phyloP scores from a whole-genome alignment of 2,113 vertebrate species.

The Sisor rabdophorus region DNA sequence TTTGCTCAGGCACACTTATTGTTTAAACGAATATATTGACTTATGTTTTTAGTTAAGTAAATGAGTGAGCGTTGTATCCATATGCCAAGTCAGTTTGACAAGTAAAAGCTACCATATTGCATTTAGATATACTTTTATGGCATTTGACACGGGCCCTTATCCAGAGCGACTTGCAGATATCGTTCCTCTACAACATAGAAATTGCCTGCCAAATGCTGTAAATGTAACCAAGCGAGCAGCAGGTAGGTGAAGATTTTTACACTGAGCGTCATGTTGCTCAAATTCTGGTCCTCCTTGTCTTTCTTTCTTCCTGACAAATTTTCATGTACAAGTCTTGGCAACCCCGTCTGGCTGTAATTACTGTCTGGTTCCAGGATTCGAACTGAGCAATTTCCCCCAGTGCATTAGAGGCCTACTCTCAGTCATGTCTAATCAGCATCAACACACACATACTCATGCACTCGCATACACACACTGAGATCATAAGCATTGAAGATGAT shows the following conservation, averaged over 20 bases:
- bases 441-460: slow-evolving; percentile 48
- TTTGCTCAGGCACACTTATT: neutral
- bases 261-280: neutral
- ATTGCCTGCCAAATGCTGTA: too few species aligned
- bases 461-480: slow-evolving; percentile 48
- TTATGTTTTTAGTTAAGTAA: neutral
- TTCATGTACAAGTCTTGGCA: slow-evolving; percentile 24
- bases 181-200: too few species aligned
- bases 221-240: too few species aligned
- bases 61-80: neutral
- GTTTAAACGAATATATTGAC: slow-evolving; percentile 1
- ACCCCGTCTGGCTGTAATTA: slow-evolving; percentile 50
- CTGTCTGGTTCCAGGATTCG: slow-evolving; percentile 49
- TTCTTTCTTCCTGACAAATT: neutral
- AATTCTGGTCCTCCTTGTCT: neutral
- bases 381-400: slow-evolving; percentile 56
- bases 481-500: slow-evolving; percentile 35
- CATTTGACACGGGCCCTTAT: too few species aligned
- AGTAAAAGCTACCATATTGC: too few species aligned
- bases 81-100: neutral
- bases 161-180: too few species aligned
- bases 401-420: slow-evolving; percentile 50
- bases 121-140: too few species aligned
- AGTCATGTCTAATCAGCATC: slow-evolving; percentile 60
- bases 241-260: neutral